Base-by-base conservation (phyloP, 2,797 vertebrate genomes). In the Microcaecilia unicolor region DNA sequence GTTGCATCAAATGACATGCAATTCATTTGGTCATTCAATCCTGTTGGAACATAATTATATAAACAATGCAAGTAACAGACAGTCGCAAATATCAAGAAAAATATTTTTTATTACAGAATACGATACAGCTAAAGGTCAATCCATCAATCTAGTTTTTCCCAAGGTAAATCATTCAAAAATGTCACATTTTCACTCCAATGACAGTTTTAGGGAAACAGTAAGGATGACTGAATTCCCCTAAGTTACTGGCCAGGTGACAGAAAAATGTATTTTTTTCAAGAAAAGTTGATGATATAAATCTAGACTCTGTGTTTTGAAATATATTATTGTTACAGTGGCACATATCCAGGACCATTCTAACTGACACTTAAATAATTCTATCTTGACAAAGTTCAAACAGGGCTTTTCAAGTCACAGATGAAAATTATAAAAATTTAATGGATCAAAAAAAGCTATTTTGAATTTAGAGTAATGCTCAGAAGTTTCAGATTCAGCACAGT, bases 171-270 rank as follows among this genome's bases (percentile, higher is more conserved):
- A 24, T 17, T 10, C 21, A 19, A 40, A 59, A 70, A 73, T 55
- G 44, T 43, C 48, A 51, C 38, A 57, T 70, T 74, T 65, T 31
- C 35, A 58, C 33, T 59, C 20, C 8, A 49, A 36, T 59, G 65
- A 44, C 41, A 29, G 1, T 56, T 58, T 54, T 28, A 37, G 34
- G 12, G 9, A 51, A 46, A 30, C 2, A 40, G 9, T 32, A 37
- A 3, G 22, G 31, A 55, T 15, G 5, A 41, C 10, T 28, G 12
- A 60, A 41, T 40, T 12, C 1, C n/a, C 2, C 18, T 40, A 26
- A 47, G 7, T 18, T 29, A 6, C 10, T 25, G 12, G 23, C 23
- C 6, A 42, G 9, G 18, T 7, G 42, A 23, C n/a, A n/a, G n/a
- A n/a, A n/a, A n/a, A n/a, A n/a, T n/a, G n/a, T 38, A 44, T 53